Conservation (phyloP, 2,888 invertebrate genomes). For the Meta bourneti region DNA sequence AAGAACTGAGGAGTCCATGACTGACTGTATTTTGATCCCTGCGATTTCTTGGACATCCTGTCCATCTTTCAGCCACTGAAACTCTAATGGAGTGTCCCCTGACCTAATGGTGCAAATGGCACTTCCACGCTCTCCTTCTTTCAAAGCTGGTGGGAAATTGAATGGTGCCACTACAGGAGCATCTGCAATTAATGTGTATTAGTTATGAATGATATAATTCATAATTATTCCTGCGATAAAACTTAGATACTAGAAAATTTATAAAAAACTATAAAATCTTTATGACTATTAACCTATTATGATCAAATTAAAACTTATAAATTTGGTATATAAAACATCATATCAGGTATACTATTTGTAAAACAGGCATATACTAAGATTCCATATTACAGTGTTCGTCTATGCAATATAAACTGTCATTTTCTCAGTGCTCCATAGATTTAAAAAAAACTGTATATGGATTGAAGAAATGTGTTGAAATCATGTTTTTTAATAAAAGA, state of each 20-base stretch:
- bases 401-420: too few relatives aligned
- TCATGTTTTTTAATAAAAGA: too few relatives aligned
- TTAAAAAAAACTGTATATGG: too few relatives aligned
- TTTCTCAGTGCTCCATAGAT: too few relatives aligned
- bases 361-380: neutral
- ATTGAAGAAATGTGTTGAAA: too few relatives aligned
- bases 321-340: neutral
- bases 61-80: slow-evolving; percentile 76
- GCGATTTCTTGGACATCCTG: slow-evolving; percentile 14
- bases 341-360: neutral
- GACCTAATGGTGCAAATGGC: slow-evolving; percentile 76
- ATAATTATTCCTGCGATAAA: neutral
- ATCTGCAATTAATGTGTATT: neutral
- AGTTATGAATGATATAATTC: neutral
- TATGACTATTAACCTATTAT: neutral
- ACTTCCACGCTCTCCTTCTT: slow-evolving; percentile 77
- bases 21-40: slow-evolving; percentile 43
- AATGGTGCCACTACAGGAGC: slow-evolving; percentile 46
- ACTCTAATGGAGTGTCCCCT: slow-evolving; percentile 77
- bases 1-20: slow-evolving; percentile 70
- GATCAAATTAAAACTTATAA: neutral
- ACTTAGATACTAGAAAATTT: neutral
- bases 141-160: slow-evolving; percentile 58
- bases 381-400: too few relatives aligned
- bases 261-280: neutral